phyloP scores from a whole-genome alignment of 1,140 invertebrate species.

The Drosophila jambulina region DNA sequence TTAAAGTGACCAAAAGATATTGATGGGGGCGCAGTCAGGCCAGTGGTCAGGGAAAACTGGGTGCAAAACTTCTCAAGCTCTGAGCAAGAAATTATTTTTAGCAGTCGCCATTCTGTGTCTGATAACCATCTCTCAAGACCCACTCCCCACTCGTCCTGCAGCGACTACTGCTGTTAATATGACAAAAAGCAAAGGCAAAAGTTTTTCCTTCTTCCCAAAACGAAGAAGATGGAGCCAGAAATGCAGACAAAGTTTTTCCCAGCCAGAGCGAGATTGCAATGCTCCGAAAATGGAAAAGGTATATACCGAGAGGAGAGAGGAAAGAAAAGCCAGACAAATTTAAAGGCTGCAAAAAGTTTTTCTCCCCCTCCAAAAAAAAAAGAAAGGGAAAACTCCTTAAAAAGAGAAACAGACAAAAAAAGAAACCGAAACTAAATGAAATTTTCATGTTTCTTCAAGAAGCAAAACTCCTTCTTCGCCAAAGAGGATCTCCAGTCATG shows the following conservation, averaged over 20 bases:
- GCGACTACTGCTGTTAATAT: conserved; percentile 78
- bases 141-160: neutral
- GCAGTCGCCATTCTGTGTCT: conserved; percentile 54
- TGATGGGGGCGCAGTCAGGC: conserved; percentile 23
- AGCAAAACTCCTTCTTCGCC: conserved; percentile 6
- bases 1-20: conserved; percentile 45
- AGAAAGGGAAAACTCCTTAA: neutral
- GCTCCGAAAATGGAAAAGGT: conserved; percentile 30
- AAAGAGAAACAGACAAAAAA: conserved; percentile 15
- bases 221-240: conserved; percentile 36
- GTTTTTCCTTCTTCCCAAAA: conserved; percentile 55
- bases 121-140: conserved; percentile 15
- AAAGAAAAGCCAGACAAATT: conserved; percentile 76
- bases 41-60: conserved; percentile 25
- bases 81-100: conserved; percentile 54
- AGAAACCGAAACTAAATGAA: conserved; percentile 54
- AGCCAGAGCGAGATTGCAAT: conserved; percentile 59
- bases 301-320: conserved; percentile 10
- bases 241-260: conserved; percentile 77
- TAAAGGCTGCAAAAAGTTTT: conserved; percentile 73
- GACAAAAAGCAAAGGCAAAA: conserved; percentile 79
- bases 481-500: conserved; percentile 20
- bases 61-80: conserved; percentile 33
- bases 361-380: conserved; percentile 1
- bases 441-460: conserved; percentile 47